Conservation (phyloP, 2,113 vertebrate species). For the Calonectris borealis region DNA sequence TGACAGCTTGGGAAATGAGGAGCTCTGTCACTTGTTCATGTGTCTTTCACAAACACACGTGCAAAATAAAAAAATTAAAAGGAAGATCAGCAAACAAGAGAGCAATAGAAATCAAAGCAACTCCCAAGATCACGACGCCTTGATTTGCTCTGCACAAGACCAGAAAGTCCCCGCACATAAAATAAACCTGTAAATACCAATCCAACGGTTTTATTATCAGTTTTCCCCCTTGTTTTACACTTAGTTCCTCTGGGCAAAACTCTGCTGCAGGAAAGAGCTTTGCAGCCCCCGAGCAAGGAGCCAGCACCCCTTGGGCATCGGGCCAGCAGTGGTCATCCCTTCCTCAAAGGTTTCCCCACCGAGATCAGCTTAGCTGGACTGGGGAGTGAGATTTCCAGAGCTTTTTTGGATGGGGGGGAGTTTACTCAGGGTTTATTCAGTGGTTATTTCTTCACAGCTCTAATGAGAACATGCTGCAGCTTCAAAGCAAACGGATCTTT, state of each 20-base stretch:
- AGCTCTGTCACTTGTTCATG: not conserved
- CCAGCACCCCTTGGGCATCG: not conserved
- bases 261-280: not conserved
- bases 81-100: not conserved
- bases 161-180: rapidly evolving
- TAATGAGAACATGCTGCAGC: not conserved
- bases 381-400: not conserved
- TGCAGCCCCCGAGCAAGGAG: not conserved
- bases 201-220: not conserved
- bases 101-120: not conserved
- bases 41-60: rapidly evolving
- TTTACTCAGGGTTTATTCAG: not conserved
- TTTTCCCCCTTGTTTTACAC: not conserved
- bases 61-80: not conserved
- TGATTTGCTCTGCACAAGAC: not conserved
- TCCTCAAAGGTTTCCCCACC: not conserved
- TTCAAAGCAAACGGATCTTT: not conserved
- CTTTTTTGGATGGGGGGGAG: not conserved
- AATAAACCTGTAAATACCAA: not conserved
- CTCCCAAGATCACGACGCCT: rapidly evolving
- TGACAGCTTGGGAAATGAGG: not conserved
- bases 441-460: not conserved
- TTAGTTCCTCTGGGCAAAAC: not conserved
- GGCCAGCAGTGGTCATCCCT: not conserved
- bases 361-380: not conserved